Base-by-base conservation (phyloP, 1,140 invertebrate genomes). In the Eciton burchellii region DNA sequence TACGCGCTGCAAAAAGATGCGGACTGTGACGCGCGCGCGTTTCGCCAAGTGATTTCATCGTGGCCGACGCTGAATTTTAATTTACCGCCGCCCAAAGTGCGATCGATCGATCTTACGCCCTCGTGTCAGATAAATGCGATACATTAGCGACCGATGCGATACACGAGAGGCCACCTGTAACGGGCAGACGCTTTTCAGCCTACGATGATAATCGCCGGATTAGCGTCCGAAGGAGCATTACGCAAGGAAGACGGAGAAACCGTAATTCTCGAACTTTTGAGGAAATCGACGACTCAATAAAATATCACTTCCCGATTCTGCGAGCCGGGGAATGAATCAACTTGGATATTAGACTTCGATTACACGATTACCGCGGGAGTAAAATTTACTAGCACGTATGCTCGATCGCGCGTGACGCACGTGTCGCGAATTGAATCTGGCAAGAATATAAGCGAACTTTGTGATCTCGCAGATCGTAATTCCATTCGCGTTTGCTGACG, bases 101-200 rank as follows among this genome's bases (percentile, higher is more conserved):
- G 49, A n/a, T 54, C 84, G 85, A 86, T 86, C 84, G 47, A 79
- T 81, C 54, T 77, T 71, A 57, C 65, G 65, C 68, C 43, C 60
- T 63, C 41, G 41, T 26, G 52, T 52, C 59, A 29, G 49, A 62
- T 45, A 77, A 62, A 82, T 65, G 70, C 71, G 70, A 83, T 86
- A 47, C 47, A 59, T 52, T 70, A 11, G 45, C 83, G 59, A 81
- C 63, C 2, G 70, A n/a, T n/a, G n/a, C n/a, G n/a, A n/a, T n/a
- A n/a, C n/a, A n/a, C 85, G 76, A 86, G 59, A 65, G 60, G 63
- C 77, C 35, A 70, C 54, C 41, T 65, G 47, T 79, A 84, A 86
- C 83, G 73, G 49, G 68, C 81, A 84, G 86, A 85, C 84, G 84
- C 86, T 84, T 86, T 77, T 87, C 68, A 14, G 49, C 66, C 26